phyloP scores from a whole-genome alignment of 2,888 invertebrate genomes.

The Lepidonotus clava region DNA sequence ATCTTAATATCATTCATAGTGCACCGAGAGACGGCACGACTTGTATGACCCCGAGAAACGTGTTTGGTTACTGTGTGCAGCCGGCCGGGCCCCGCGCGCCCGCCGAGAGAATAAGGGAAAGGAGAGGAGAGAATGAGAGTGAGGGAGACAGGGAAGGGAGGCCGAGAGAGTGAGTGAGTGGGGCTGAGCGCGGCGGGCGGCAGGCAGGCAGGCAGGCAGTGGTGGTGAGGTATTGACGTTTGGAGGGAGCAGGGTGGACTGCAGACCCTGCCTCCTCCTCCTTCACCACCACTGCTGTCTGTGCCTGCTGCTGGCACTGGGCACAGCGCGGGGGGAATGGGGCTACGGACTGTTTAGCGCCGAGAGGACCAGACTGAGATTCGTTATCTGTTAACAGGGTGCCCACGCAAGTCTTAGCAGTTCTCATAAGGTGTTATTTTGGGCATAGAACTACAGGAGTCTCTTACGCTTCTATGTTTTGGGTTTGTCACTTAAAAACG shows the following conservation, averaged over 20 bases:
- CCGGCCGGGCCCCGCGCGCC: no score
- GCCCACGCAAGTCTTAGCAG: no score
- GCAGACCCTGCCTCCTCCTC: not conserved
- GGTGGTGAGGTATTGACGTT: constrained; percentile 31
- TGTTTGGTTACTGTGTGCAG: no score
- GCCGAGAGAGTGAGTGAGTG: not conserved
- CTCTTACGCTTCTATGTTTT: no score
- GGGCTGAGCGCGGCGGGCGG: not conserved
- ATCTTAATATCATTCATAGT: no score
- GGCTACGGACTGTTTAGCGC: not conserved
- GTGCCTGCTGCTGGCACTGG: not conserved
- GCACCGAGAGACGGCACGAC: no score
- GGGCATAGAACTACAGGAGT: no score
- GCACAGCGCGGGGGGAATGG: not conserved
- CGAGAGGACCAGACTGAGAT: not conserved
- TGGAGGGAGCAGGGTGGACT: constrained; percentile 17
- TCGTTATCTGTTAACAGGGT: no score
- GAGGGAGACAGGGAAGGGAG: not conserved
- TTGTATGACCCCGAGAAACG: no score
- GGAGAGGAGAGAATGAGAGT: not conserved
- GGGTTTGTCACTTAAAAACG: no score
- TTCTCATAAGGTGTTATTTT: no score
- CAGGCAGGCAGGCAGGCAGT: not conserved
- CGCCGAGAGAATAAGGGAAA: not conserved
- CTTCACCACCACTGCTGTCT: no score